Evolutionary conservation across 1,140 invertebrate species (phyloP), one percentile per base, ranked within the genome.

Genomic region (Lanistes nyassanus): DNA sequence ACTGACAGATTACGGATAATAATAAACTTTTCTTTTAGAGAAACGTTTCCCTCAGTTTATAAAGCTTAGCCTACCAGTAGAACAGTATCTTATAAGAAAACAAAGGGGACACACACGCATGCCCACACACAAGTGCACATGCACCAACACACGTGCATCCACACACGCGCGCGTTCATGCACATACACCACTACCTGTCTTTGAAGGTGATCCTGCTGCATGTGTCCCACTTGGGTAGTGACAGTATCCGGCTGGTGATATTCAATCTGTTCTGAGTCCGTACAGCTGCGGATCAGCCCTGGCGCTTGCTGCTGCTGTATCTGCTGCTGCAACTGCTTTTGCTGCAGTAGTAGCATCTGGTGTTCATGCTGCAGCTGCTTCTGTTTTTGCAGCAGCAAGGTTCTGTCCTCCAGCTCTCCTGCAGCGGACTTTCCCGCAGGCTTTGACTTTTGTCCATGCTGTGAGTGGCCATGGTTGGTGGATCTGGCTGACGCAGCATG

Each of bases 141-240:
- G 0, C 42, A 47, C 19, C 1, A 9, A 47, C 42, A 47, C 42
- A 47, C 42, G 19, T 16, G 5, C 42, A 47, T 5, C 9, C 19
- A 47, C 42, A 47, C 42, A 47, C 19, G 39, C 42, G 5, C 42
- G 5, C 42, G 19, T 6, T 9, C 42, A 47, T 16, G 19, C 42
- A 47, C 42, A 47, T 16, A 47, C 42, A 47, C 23, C 16, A 19
- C 26, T n/a, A 74, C 39, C 64, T 74, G 60, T 53, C 39, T 34
- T 9, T 62, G 70, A 29, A n/a, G 58, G 21, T 47, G 42, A 16
- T 72, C 68, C 53, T 70, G 68, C 47, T 70, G 68, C 68, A 72
- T 7, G 21, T 29, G 34, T n/a, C 70, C 70, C 53, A 72, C 56
- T 55, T 72, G 70, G 1, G 70, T 72, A 34, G 42, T n/a, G 36